Base-by-base conservation (phyloP, 1,140 invertebrate species). In the Lordiphosa mommai region DNA sequence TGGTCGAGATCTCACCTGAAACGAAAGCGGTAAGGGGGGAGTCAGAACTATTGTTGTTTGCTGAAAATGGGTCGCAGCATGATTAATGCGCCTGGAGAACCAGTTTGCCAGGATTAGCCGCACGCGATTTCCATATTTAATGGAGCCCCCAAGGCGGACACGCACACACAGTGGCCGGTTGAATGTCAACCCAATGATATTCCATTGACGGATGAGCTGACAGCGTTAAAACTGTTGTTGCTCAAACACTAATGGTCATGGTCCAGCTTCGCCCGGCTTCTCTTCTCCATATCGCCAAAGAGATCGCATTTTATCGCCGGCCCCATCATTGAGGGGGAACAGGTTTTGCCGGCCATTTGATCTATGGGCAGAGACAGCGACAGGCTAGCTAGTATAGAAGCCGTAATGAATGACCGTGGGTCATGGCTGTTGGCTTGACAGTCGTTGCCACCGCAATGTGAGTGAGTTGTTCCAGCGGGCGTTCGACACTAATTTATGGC, bases 1-100 rank as follows among this genome's bases (percentile, higher is more conserved):
- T 93, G 2, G 96, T 97, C 9, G 92, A 93, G 36, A 99, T 95
- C 79, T 96, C 93, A 44, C 97, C 97, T 96, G 89, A 2, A 91
- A 91, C 2, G 50, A 12, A 20, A 27, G 8, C 6, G 4, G 32
- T 1, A 61, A 40, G 5, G 68, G 30, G 20, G 29, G 34, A 32
- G 13, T 33, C 16, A 64, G 37, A 40, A 40, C 17, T 27, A 49
- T 32, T 12, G 23, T 27, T 10, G 14, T 38, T 30, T 32, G 14
- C n/a, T 10, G 32, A 30, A 49, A 37, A 14, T 33, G 38, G 40
- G 36, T 47, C 30, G 44, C 30, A 12, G 9, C 17, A 13, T 14
- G 14, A 14, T 13, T 2, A 43, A 10, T 33, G 10, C 1, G 10
- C 8, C 34, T 8, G 17, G 44, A 23, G 46, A 79, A 80, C 74